These are phyloP conservation scores for Harpalus rufipes DNA, from an alignment of 2,888 invertebrate genomes.

Conservation along the genomic window DNA sequence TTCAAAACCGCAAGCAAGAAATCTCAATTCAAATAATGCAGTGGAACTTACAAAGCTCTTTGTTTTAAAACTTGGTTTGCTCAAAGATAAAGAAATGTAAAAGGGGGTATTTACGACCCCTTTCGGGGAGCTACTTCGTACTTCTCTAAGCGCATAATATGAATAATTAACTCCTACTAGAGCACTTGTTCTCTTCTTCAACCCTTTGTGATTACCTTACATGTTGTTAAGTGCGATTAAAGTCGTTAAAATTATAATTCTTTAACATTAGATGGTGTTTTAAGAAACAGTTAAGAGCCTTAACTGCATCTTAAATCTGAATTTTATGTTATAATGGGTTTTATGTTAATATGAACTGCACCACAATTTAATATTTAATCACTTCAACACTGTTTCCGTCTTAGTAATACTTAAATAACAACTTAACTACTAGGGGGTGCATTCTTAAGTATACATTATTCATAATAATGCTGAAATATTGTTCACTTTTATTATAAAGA, in stretches of 20 bases:
- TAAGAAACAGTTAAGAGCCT: conserved; percentile 33
- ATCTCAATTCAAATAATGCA: conserved; percentile 36
- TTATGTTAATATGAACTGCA: conserved; percentile 31
- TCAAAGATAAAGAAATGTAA: conserved; percentile 39
- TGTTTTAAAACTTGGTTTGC: conserved; percentile 38
- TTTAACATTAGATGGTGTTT: conserved; percentile 34
- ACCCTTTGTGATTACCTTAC: conserved; percentile 44
- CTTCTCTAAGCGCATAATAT: conserved; percentile 12
- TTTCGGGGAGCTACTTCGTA: background rate
- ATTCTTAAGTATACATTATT: background rate
- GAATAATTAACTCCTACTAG: conserved; percentile 38
- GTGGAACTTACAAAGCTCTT: conserved; percentile 39
- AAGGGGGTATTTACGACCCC: conserved; percentile 40
- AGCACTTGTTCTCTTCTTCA: conserved; percentile 14
- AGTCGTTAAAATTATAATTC: conserved; percentile 53
- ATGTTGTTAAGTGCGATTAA: conserved; percentile 33
- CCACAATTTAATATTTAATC: conserved; percentile 38
- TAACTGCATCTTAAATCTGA: conserved; percentile 42
- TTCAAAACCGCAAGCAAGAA: conserved; percentile 34
- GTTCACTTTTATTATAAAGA: background rate
- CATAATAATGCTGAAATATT: background rate
- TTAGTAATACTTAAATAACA: background rate
- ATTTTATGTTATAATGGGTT: conserved; percentile 48
- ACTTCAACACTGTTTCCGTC: conserved; percentile 8
- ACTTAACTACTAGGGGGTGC: background rate